phyloP scores from a whole-genome alignment of 1,140 invertebrate genomes.

The Lethrus apterus region DNA sequence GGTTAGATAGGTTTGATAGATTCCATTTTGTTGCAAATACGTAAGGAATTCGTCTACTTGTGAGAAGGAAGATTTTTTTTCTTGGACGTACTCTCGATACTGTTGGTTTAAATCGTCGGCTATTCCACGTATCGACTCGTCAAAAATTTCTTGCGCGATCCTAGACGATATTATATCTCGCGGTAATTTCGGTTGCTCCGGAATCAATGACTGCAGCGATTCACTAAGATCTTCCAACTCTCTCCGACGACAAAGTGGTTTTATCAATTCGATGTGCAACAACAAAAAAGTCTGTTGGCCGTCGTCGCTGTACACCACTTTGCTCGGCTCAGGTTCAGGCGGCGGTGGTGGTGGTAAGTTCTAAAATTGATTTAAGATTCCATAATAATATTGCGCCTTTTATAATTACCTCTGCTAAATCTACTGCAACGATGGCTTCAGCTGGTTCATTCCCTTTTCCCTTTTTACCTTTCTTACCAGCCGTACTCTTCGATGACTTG shows the following conservation, averaged over 20 bases:
- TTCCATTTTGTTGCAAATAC: conserved; percentile 24
- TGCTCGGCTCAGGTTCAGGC: conserved; percentile 21
- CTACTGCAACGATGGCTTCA: not conserved
- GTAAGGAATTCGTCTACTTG: conserved; percentile 20
- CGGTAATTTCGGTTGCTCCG: not conserved
- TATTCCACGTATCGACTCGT: conserved; percentile 16
- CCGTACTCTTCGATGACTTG: not conserved
- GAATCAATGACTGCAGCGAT: conserved; percentile 6
- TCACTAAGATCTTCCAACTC: conserved; percentile 25
- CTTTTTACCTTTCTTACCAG: conserved; percentile 1
- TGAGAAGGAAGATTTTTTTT: conserved; percentile 10
- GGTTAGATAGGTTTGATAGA: conserved; percentile 26
- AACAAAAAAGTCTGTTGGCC: conserved; percentile 30
- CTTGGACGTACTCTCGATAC: conserved; percentile 15
- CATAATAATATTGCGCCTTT: not conserved
- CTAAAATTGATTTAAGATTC: not conserved
- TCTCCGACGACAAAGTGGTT: conserved; percentile 22
- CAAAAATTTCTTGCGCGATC: conserved; percentile 20
- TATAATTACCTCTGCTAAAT: conserved; percentile 6
- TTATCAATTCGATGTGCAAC: conserved; percentile 30
- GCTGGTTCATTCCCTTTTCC: conserved; percentile 24
- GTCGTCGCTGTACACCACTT: conserved; percentile 25
- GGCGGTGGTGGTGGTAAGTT: conserved; percentile 3
- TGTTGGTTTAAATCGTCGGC: conserved; percentile 19
- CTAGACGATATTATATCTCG: conserved; percentile 2